These are phyloP conservation scores for Drosophila bifasciata DNA, from an alignment of 1,140 invertebrate genomes.

Conservation along the genomic window DNA sequence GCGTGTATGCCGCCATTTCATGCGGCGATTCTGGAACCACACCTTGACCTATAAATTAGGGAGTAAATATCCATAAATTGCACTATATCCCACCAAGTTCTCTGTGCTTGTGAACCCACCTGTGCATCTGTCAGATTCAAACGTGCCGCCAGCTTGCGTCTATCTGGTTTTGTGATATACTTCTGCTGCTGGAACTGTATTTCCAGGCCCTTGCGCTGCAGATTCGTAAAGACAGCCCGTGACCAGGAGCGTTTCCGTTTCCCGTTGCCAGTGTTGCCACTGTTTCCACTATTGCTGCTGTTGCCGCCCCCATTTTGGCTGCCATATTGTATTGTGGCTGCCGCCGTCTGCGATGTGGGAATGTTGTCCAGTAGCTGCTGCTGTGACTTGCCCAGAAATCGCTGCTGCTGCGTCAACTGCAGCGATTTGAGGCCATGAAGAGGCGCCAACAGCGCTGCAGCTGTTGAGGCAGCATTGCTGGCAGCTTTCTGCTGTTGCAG, in stretches of 20 bases:
- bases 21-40: conserved; percentile 96
- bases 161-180: conserved; percentile 98
- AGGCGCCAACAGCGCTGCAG: conserved; percentile 52
- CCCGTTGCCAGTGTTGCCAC: conserved; percentile 69
- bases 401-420: conserved; percentile 62
- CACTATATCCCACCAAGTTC: neutral
- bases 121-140: conserved; percentile 97
- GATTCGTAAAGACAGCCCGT: conserved; percentile 96
- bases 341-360: conserved; percentile 34
- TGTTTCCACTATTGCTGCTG: conserved; percentile 4
- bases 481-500: conserved; percentile 35
- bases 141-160: conserved; percentile 97
- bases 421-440: conserved; percentile 60
- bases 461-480: conserved; percentile 32
- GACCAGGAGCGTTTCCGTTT: conserved; percentile 96
- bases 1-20: conserved; percentile 96
- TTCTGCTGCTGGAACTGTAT: conserved; percentile 98
- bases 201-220: conserved; percentile 97
- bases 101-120: conserved; percentile 85
- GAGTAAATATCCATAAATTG: neutral
- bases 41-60: conserved; percentile 90
- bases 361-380: conserved; percentile 57
- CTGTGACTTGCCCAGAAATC: conserved; percentile 54
- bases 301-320: conserved; percentile 16
- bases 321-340: conserved; percentile 36